These are phyloP conservation scores for Pitta sordida DNA, from an alignment of 2,113 vertebrate species.

Conservation along the genomic window DNA sequence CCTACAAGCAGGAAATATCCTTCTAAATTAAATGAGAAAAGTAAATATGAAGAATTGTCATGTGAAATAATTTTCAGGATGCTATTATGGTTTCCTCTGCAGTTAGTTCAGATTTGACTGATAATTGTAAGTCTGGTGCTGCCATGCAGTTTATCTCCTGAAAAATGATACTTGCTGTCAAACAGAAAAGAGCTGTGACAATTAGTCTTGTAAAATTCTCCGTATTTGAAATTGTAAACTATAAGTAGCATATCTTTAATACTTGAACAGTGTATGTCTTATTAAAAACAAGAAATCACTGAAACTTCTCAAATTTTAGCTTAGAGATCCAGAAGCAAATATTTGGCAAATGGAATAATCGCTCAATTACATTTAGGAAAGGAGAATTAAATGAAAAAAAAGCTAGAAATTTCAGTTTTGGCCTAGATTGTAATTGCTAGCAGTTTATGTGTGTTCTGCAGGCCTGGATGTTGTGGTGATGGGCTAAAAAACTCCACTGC, in stretches of 20 bases:
- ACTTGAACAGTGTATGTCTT: background rate
- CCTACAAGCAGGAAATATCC: background rate
- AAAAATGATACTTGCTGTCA: background rate
- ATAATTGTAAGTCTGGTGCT: background rate
- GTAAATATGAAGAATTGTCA: background rate
- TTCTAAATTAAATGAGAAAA: background rate
- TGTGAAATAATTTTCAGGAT: background rate
- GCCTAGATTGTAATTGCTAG: background rate
- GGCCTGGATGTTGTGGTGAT: background rate
- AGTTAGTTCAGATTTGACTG: background rate
- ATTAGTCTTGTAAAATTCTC: background rate
- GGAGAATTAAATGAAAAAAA: background rate
- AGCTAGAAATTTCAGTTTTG: background rate
- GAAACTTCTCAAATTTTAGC: background rate
- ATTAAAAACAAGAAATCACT: background rate
- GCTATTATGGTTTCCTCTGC: background rate
- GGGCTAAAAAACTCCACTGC: background rate
- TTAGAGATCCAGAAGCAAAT: background rate
- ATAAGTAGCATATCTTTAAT: background rate
- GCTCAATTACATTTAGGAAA: background rate
- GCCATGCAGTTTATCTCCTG: background rate
- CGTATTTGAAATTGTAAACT: background rate
- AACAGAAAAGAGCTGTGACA: background rate
- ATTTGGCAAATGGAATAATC: background rate
- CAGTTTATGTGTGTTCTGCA: background rate